Evolutionary conservation across 92 coral and sea anemone species (phyloP).

Genomic region (Ricordea florida): DNA sequence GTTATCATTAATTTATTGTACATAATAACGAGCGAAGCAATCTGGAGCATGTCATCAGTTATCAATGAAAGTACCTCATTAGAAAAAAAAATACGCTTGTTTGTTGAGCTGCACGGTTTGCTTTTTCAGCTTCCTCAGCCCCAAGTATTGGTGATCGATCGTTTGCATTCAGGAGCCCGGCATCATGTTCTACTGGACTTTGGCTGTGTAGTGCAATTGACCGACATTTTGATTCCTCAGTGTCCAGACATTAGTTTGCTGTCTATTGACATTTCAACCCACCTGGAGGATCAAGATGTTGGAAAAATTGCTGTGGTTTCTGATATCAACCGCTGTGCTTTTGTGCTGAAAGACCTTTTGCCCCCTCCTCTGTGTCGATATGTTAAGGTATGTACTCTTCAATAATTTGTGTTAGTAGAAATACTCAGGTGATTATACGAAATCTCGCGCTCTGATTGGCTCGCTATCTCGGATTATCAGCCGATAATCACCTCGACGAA

Average conservation of each 20-base stretch:
- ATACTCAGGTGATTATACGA: too few relatives aligned
- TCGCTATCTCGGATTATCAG: too few relatives aligned
- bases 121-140: constrained; percentile 80
- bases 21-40: too few relatives aligned
- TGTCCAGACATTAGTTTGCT: constrained; percentile 91
- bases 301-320: constrained; percentile 88
- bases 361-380: constrained; percentile 97
- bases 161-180: constrained; percentile 97
- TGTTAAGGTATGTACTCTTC: constrained; percentile 78
- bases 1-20: too few relatives aligned
- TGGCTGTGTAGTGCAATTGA: constrained; percentile 86
- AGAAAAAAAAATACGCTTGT: too few relatives aligned
- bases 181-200: constrained; percentile 97
- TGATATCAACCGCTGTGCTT: constrained; percentile 82
- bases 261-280: constrained; percentile 88
- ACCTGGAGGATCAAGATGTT: constrained; percentile 89
- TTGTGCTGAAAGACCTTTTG: constrained; percentile 84
- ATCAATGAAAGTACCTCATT: too few relatives aligned
- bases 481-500: too few relatives aligned
- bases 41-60: too few relatives aligned
- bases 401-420: too few relatives aligned
- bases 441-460: too few relatives aligned
- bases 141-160: constrained; percentile 87
- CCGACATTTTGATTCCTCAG: constrained; percentile 89
- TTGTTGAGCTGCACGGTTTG: not conserved